Evolutionary conservation across 2,888 invertebrate species (phyloP), one percentile per base, ranked within the genome.

Genomic region (Volucella zonaria): DNA sequence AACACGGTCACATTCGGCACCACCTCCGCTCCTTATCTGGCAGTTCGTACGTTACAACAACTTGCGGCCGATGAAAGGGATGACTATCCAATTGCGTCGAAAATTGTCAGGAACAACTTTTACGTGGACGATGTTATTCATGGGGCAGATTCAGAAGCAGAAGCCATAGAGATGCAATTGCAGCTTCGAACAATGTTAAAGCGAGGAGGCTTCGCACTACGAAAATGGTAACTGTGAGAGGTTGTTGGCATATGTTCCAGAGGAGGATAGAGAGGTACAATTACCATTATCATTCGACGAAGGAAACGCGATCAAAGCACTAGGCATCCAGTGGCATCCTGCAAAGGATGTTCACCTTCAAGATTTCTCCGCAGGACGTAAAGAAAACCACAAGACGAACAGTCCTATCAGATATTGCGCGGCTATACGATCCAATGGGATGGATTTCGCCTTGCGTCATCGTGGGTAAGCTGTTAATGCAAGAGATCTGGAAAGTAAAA

Each of bases 1-100:
- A 70, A 49, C 10, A 71, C 54, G 9, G 68, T 70, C 31, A 70
- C 68, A n/a, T 70, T 70, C 14, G 31, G 56, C 45, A 54, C 68
- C 15, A 42, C 40, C 11, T 23, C 67, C 6, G 68, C 68, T 11
- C 68, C 47, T 9, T 61, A 45, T 11, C 12, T 61, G 14, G 61
- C 45, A 1, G n/a, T 61, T 2, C 43, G 23, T 12, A 43, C 45
- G 2, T 40, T 58, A 8, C 49, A 51, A 18, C 58, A 58, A 40
- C 58, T 70, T 4, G 45, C 58, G 1, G 14, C 10, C 1, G 59
- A 71, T n/a, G 71, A 70, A 42, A 38, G 59, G 8, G 51, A 71
- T 15, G 23, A 59, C 12, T 51, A 18, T n/a, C 71, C 59, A 12
- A 2, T 59, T 2, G 70, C 59, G 42, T 59, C 71, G 11, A 3